Percentiles rank a stretch among this genome's conserved stretches.
phyloP scores from a whole-genome alignment of 1,140 invertebrate genomes.

The Hyphantria cunea region DNA sequence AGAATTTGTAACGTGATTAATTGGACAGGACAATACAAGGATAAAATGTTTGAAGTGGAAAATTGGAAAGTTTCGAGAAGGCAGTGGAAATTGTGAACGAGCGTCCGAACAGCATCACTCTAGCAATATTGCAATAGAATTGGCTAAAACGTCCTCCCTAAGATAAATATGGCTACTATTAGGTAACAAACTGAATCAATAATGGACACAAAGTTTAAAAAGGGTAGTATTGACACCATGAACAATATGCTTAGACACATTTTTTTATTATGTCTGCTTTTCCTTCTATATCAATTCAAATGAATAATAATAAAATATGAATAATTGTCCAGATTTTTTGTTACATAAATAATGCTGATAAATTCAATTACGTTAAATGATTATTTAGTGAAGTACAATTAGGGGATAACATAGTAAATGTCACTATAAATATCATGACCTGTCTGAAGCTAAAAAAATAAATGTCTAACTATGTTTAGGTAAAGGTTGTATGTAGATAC shows the following conservation, averaged over 20 bases:
- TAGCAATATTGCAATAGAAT: slow-evolving; percentile 46
- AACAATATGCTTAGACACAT: too few relatives aligned
- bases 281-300: too few relatives aligned
- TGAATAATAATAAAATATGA: too few relatives aligned
- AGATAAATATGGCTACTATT: slow-evolving; percentile 14
- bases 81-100: slow-evolving; percentile 39
- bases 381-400: too few relatives aligned
- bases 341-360: too few relatives aligned
- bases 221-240: too few relatives aligned
- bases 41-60: slow-evolving; percentile 50
- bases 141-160: slow-evolving; percentile 19
- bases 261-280: too few relatives aligned
- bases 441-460: too few relatives aligned
- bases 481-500: slow-evolving; percentile 17
- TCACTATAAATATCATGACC: slow-evolving; percentile 12
- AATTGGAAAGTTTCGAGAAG: slow-evolving; percentile 43
- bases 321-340: too few relatives aligned
- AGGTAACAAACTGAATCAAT: slow-evolving; percentile 14
- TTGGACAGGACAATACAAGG: slow-evolving; percentile 37
- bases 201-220: neutral
- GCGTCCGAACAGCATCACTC: slow-evolving; percentile 35
- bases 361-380: too few relatives aligned
- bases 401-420: slow-evolving; percentile 14
- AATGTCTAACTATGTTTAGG: too few relatives aligned
- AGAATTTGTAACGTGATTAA: slow-evolving; percentile 45